Evolutionary conservation across 1,140 invertebrate species (phyloP).

Genomic region (Lethrus apterus): DNA sequence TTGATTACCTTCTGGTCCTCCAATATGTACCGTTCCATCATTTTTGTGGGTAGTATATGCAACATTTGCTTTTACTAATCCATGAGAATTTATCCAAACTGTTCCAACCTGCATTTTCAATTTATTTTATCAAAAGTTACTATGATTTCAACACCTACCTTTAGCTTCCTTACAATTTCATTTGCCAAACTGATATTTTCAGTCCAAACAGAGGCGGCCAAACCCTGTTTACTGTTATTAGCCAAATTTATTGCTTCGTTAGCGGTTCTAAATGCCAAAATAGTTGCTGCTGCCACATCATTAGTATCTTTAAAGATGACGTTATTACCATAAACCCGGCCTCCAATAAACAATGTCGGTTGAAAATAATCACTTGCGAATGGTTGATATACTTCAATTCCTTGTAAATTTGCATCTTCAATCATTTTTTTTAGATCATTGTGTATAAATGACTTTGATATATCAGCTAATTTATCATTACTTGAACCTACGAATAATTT

Average conservation of each 20-base stretch:
- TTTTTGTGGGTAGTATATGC: slow-evolving; percentile 46
- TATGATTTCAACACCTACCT: slow-evolving; percentile 23
- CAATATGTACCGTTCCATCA: slow-evolving; percentile 44
- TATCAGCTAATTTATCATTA: slow-evolving; percentile 41
- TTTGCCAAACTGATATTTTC: slow-evolving; percentile 50
- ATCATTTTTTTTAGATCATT: slow-evolving; percentile 20
- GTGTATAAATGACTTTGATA: slow-evolving; percentile 17
- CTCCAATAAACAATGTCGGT: slow-evolving; percentile 28
- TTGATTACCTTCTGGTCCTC: slow-evolving; percentile 38
- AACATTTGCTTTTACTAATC: slow-evolving; percentile 45
- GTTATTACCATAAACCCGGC: slow-evolving; percentile 25
- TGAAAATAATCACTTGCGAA: slow-evolving; percentile 9
- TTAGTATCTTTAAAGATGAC: slow-evolving; percentile 34
- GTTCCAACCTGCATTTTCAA: slow-evolving; percentile 39
- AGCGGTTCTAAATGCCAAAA: slow-evolving; percentile 50
- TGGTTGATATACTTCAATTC: slow-evolving; percentile 27
- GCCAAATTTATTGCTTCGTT: slow-evolving; percentile 52
- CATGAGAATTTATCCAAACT: slow-evolving; percentile 54
- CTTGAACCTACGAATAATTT: slow-evolving; percentile 43
- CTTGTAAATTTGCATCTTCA: slow-evolving; percentile 21
- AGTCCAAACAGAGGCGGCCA: slow-evolving; percentile 50
- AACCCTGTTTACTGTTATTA: slow-evolving; percentile 48
- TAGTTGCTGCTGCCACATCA: slow-evolving; percentile 43
- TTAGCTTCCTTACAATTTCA: slow-evolving; percentile 46
- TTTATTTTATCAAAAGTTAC: not conserved